Conservation (phyloP, 2,113 vertebrate genomes). For the Corydoras sp. region DNA sequence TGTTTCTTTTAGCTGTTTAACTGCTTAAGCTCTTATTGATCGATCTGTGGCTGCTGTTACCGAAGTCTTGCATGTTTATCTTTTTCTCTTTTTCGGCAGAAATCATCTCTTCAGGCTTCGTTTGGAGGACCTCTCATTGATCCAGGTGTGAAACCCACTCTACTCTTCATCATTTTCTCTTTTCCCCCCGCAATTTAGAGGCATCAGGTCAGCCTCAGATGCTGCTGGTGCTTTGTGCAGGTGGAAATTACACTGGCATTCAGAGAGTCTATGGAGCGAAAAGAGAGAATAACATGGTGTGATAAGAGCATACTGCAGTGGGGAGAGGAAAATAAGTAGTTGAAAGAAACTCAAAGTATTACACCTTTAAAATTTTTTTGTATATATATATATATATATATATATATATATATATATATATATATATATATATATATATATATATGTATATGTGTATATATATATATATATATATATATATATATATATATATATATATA, state of each 20-base stretch:
- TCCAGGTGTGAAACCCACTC: conserved; percentile 68
- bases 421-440: too few relatives aligned
- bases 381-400: too few relatives aligned
- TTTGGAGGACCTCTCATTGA: conserved; percentile 50
- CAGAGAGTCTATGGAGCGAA: conserved; percentile 1
- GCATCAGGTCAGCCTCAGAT: conserved; percentile 17
- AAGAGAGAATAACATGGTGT: conserved; percentile 4
- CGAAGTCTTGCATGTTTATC: conserved; percentile 5
- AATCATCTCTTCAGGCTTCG: conserved; percentile 45
- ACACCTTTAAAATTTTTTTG: too few relatives aligned
- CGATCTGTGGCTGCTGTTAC: neutral
- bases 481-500: too few relatives aligned
- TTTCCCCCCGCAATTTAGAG: conserved; percentile 17
- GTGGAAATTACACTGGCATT: conserved; percentile 27
- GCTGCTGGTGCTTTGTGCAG: conserved; percentile 17
- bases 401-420: too few relatives aligned
- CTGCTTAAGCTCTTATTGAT: too few relatives aligned
- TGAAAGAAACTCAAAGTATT: neutral
- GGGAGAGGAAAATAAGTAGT: neutral
- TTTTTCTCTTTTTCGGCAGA: conserved; percentile 19
- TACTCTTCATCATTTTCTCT: conserved; percentile 16
- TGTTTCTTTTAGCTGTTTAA: neutral
- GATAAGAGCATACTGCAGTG: neutral
- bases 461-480: too few relatives aligned
- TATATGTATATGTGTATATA: too few relatives aligned